Base-by-base conservation (phyloP, 1,140 invertebrate species). In the Bombyx mandarina region DNA sequence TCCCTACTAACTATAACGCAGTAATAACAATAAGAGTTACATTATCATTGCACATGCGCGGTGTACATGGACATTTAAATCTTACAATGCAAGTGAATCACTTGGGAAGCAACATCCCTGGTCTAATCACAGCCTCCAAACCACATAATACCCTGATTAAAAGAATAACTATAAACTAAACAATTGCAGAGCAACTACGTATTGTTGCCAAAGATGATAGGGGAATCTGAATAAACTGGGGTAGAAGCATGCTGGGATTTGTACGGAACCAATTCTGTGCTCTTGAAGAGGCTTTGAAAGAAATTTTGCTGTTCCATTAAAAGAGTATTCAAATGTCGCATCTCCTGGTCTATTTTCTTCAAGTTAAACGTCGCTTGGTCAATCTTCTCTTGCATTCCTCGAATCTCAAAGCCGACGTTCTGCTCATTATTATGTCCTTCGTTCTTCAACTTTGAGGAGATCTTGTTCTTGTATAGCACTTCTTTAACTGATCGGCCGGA, bases 291-390 rank as follows among this genome's bases (percentile, higher is more conserved):
- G 54, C 62, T 79, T 43, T 83, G 79, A n/a, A 87, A 52, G 26
- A 85, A 60, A 59, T 59, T 67, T 45, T 82, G 81, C 56, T 87
- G 84, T 52, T 82, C 82, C 62, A 79, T 63, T 22, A 87, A 57
- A 52, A 87, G 45, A 3, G 68, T 80, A 10, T 82, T 85, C 65
- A 87, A 64, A 59, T 85, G 80, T 44, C 75, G 75, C 73, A 87
- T 82, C 57, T 87, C 84, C 49, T 87, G 84, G 42, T 85, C 82
- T 50, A 87, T 85, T 44, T 85, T 85, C 70, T 84, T 87, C 50
- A 87, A 67, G 63, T 85, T 85, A 56, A 85, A 85, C 18, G 84
- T 84, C 1, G 84, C 81, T 35, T 87, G 82, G 49, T 87, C 84
- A 6, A 87, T 79, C 53, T 84, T 87, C 61, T 85, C 84, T 51